Percentiles rank a stretch among this genome's conserved stretches.
Conservation (phyloP, 2,888 invertebrate species). For the Spisula subtruncata region DNA sequence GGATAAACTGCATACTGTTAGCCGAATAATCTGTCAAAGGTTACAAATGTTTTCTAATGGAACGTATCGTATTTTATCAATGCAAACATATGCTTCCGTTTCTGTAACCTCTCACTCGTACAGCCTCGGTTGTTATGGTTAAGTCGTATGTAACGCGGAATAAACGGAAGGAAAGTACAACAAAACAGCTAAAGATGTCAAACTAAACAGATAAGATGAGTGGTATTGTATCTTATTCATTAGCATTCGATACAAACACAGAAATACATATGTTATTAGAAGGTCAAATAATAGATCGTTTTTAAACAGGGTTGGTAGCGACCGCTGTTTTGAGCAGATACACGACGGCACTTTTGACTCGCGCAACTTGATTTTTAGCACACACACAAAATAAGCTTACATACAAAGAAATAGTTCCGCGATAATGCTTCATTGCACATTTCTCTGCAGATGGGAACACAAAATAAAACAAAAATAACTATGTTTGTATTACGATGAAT, state of each 20-base stretch:
- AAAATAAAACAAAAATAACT: too few species aligned
- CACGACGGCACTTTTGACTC: too few species aligned
- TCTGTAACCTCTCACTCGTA: background rate
- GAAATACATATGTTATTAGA: background rate
- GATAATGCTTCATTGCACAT: too few species aligned
- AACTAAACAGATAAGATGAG: background rate
- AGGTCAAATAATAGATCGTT: background rate
- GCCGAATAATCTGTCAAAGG: background rate
- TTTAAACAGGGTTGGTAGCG: too few species aligned
- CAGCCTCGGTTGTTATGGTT: background rate
- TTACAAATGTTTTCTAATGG: background rate
- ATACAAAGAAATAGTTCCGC: too few species aligned
- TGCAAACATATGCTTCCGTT: constrained; percentile 6
- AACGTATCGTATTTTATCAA: background rate
- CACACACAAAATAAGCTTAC: too few species aligned
- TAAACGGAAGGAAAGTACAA: background rate
- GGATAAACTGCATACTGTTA: background rate
- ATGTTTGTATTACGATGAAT: too few species aligned
- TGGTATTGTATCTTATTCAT: background rate
- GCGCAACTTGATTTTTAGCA: too few species aligned
- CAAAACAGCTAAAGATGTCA: background rate
- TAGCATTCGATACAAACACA: background rate
- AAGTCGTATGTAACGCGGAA: background rate
- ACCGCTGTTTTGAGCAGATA: too few species aligned
- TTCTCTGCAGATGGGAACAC: too few species aligned